These are phyloP conservation scores for Pygoscelis antarcticus DNA, from an alignment of 2,113 vertebrate species.

Conservation along the genomic window DNA sequence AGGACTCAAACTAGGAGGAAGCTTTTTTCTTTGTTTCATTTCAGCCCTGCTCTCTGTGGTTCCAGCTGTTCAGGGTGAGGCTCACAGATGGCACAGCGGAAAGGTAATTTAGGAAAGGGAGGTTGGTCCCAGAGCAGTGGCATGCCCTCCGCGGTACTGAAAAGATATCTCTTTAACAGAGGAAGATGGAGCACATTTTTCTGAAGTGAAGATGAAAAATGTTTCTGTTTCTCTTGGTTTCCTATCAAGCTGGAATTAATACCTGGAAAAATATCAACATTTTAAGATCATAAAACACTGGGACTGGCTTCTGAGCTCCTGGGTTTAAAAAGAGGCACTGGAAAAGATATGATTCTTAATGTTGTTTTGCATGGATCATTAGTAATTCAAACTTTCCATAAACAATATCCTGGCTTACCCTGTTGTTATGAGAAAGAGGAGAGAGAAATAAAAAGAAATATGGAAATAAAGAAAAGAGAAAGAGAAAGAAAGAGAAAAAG, in stretches of 20 bases:
- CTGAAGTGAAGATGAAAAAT: background rate
- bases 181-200: background rate
- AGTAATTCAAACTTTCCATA: constrained; percentile 6
- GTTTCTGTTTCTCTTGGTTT: constrained; percentile 22
- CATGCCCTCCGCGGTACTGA: background rate
- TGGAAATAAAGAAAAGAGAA: background rate
- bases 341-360: background rate
- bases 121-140: background rate
- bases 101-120: background rate
- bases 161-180: background rate
- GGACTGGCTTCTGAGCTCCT: background rate
- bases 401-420: constrained; percentile 4
- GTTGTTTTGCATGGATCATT: background rate
- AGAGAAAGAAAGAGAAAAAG: background rate
- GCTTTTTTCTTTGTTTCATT: background rate
- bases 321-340: background rate
- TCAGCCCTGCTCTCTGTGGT: background rate
- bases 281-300: constrained; percentile 9
- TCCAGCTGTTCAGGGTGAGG: background rate
- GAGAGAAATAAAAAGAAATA: background rate
- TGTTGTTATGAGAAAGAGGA: background rate
- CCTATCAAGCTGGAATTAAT: constrained; percentile 39
- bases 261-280: constrained; percentile 11
- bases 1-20: background rate
- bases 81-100: background rate